Base-by-base conservation (phyloP, 1,140 invertebrate genomes). In the Charaxes varanes region DNA sequence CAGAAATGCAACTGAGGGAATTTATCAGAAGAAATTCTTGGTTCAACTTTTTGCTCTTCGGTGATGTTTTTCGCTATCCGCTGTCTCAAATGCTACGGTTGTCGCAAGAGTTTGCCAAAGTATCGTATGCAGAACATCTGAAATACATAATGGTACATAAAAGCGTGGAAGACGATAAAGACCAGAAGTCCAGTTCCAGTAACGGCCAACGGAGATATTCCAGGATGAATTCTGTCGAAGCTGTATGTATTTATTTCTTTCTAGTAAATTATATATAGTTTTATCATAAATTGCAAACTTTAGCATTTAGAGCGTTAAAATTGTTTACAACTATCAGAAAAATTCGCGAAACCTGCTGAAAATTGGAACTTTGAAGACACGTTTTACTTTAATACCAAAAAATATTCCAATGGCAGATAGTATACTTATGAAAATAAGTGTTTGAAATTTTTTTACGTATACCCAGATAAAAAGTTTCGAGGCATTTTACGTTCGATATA, bases 1-100 rank as follows among this genome's bases (percentile, higher is more conserved):
- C 90, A 1, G 83, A 86, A 45, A 56, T 55, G 28, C 85, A 88
- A 33, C 58, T 90, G 7, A 85, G 72, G 51, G 74, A 85, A 50
- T 87, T 88, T 37, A 84, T 88, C 4, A 64, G 60, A 21, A 60
- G 83, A 1, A 86, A 90, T 62, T 72, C 85, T 11, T 91, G 89
- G 89, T 86, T 90, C 36, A 86, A 87, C 30, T 91, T 91, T 62
- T 57, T 90, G 17, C 61, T 90, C 15, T 89, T 88, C 32, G 85
- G 85, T 5, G 86, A 91, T 41, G 85, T 90, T 5, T 89, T 89
- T 56, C 70, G 86, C 34, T 91, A 91, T 70, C 87, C 90, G 1
- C 35, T 84, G 7, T 54, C 83, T 6, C 87, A 89, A 64, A 86
- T 90, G 69, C 59, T 86, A 17, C 74, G 81, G 28, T 41, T 87